Evolutionary conservation across 1,140 invertebrate species (phyloP).

Genomic region (Micrasema minimum): DNA sequence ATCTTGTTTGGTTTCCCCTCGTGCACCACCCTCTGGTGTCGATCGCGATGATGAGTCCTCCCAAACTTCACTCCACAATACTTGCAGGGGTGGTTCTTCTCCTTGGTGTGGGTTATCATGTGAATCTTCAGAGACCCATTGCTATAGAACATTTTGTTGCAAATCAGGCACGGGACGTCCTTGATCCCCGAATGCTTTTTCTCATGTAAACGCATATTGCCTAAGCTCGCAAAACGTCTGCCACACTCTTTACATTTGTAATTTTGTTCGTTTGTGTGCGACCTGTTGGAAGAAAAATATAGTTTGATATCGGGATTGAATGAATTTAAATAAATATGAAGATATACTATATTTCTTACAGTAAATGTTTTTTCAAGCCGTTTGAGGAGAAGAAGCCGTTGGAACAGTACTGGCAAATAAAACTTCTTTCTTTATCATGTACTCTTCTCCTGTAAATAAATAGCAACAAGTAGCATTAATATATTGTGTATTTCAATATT

Average conservation of each 20-base stretch:
- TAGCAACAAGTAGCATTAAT: too few relatives aligned
- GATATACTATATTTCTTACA: slow-evolving; percentile 17
- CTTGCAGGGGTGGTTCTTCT: slow-evolving; percentile 59
- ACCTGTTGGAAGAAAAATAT: slow-evolving; percentile 1
- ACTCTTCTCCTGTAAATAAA: slow-evolving; percentile 38
- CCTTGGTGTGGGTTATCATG: slow-evolving; percentile 61
- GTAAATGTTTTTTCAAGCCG: slow-evolving; percentile 37
- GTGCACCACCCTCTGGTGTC: slow-evolving; percentile 61
- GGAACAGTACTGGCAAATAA: slow-evolving; percentile 47
- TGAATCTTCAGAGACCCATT: slow-evolving; percentile 54
- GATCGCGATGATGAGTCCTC: slow-evolving; percentile 60
- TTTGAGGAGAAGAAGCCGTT: slow-evolving; percentile 39
- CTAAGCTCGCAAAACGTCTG: background rate
- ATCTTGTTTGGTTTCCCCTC: slow-evolving; percentile 35
- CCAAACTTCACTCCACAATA: slow-evolving; percentile 63
- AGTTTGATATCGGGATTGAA: background rate
- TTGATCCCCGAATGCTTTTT: slow-evolving; percentile 13
- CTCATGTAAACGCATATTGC: background rate
- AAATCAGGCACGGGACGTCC: background rate
- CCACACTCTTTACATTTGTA: slow-evolving; percentile 17
- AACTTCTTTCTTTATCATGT: slow-evolving; percentile 38
- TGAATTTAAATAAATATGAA: background rate
- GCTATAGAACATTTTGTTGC: slow-evolving; percentile 10
- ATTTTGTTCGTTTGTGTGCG: slow-evolving; percentile 25
- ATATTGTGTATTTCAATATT: background rate